These are phyloP conservation scores for Gastracanthus pulcherrimus DNA, from an alignment of 2,888 invertebrate species.

Conservation along the genomic window DNA sequence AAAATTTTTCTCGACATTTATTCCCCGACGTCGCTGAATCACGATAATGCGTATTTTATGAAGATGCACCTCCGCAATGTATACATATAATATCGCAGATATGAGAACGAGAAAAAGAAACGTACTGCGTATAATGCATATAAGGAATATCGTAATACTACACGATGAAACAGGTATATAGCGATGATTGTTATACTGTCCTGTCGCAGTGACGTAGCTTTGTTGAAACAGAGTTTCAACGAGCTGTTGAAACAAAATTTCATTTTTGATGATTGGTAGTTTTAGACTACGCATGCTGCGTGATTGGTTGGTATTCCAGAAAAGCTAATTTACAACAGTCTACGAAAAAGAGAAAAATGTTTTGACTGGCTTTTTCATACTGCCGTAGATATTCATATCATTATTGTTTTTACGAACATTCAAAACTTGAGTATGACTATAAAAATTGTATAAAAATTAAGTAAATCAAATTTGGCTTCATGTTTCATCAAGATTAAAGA, in stretches of 20 bases:
- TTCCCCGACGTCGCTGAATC: constrained; percentile 22
- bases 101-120: background rate
- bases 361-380: no score
- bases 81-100: background rate
- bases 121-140: background rate
- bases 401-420: no score
- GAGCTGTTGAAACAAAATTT: background rate
- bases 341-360: no score
- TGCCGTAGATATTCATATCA: no score
- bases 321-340: no score
- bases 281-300: background rate
- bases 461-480: no score
- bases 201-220: no score
- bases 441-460: no score
- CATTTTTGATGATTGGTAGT: background rate
- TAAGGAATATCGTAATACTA: background rate
- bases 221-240: no score
- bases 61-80: constrained; percentile 26
- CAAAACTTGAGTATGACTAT: no score
- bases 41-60: constrained; percentile 46
- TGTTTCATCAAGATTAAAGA: no score
- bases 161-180: background rate
- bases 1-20: constrained; percentile 49
- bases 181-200: background rate
- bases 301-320: background rate